These are phyloP conservation scores for Halcyon senegalensis DNA, from an alignment of 2,113 vertebrate species.

Conservation along the genomic window DNA sequence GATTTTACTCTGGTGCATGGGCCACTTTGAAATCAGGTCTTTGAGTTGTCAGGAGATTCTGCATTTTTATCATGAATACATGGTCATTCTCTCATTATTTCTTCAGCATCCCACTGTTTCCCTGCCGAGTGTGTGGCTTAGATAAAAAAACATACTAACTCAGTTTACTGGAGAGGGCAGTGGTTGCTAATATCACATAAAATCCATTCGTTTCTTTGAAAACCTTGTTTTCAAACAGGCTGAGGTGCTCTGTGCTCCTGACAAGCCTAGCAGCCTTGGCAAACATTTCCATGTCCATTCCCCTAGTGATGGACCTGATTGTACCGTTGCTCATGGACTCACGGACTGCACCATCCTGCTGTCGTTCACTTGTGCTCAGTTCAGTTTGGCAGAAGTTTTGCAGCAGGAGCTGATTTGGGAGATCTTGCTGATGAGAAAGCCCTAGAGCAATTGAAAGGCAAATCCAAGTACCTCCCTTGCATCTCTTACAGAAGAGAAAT, in stretches of 20 bases:
- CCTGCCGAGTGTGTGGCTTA: background rate
- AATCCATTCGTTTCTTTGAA: background rate
- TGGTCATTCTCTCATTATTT: background rate
- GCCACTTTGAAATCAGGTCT: background rate
- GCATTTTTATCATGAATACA: background rate
- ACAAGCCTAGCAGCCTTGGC: background rate
- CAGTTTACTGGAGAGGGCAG: background rate
- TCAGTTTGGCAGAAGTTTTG: background rate
- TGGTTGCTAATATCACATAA: background rate
- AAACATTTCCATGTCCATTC: background rate
- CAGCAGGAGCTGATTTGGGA: background rate
- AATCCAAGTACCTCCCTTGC: background rate
- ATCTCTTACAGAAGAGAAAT: background rate
- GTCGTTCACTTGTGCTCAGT: rapidly evolving
- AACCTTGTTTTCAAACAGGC: rapidly evolving
- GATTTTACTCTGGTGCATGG: background rate
- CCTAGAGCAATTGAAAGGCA: background rate
- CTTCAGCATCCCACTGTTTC: background rate
- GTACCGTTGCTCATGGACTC: background rate
- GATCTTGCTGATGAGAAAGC: background rate
- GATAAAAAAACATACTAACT: background rate
- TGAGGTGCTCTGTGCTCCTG: rapidly evolving
- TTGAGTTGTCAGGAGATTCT: background rate
- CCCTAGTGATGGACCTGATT: too few relatives aligned
- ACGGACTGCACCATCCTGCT: rapidly evolving